Conservation (phyloP, 1,140 invertebrate species). For the Plectrocnemia conspersa region DNA sequence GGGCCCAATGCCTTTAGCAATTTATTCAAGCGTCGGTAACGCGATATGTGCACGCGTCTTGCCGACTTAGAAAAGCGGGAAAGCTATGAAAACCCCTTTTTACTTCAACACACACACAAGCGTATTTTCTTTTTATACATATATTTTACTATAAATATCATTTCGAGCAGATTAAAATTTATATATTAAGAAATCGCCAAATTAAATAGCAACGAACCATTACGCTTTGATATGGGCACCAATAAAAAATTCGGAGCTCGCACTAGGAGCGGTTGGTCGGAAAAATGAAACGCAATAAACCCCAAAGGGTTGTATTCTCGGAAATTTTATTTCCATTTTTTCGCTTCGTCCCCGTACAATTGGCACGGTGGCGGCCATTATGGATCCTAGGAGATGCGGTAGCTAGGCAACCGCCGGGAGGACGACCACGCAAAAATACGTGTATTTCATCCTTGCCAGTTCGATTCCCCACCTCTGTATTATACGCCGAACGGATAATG, state of each 20-base stretch:
- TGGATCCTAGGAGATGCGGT: constrained; percentile 32
- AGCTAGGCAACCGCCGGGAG: constrained; percentile 22
- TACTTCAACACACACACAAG: constrained; percentile 6
- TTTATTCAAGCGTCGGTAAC: constrained; percentile 23
- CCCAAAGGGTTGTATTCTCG: no score
- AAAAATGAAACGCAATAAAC: no score
- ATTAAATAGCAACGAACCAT: no score
- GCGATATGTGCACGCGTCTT: constrained; percentile 20
- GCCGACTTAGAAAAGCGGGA: constrained; percentile 11
- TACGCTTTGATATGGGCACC: no score
- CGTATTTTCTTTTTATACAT: not conserved
- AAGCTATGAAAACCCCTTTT: constrained; percentile 8
- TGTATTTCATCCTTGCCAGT: constrained; percentile 9
- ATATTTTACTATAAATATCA: not conserved
- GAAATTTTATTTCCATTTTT: no score
- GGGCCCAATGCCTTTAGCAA: constrained; percentile 18
- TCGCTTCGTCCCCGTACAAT: constrained; percentile 19
- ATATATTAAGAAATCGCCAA: no score
- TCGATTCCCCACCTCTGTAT: constrained; percentile 5
- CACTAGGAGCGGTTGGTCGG: no score
- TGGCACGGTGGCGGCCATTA: constrained; percentile 26
- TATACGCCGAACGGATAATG: not conserved
- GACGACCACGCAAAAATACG: constrained; percentile 17
- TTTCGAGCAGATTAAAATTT: not conserved
- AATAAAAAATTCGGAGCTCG: no score